These are phyloP conservation scores for Aquatica leii DNA, from an alignment of 2,888 invertebrate species.

Conservation along the genomic window DNA sequence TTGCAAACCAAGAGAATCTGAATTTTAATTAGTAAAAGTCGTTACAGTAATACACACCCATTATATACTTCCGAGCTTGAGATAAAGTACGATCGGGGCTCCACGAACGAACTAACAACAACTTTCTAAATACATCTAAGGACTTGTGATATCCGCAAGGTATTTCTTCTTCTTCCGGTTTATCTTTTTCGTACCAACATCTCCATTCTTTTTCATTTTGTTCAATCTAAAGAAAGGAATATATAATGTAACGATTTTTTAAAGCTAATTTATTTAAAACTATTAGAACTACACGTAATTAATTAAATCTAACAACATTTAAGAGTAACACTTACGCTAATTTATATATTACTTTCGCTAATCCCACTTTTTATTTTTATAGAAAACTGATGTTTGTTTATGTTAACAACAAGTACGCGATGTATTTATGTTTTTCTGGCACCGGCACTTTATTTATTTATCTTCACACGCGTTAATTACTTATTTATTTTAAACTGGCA, in stretches of 20 bases:
- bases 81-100: slow-evolving; percentile 94
- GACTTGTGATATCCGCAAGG: slow-evolving; percentile 89
- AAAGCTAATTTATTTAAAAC: no score
- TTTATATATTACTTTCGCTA: no score
- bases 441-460: no score
- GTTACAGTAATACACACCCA: slow-evolving; percentile 64
- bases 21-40: slow-evolving; percentile 24
- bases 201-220: slow-evolving; percentile 89
- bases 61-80: slow-evolving; percentile 90
- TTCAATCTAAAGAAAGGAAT: slow-evolving; percentile 80
- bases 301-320: no score
- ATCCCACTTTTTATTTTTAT: no score
- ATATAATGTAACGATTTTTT: slow-evolving; percentile 28
- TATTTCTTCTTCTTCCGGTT: slow-evolving; percentile 89
- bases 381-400: no score
- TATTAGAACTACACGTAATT: no score
- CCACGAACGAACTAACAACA: slow-evolving; percentile 90
- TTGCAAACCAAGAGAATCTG: slow-evolving; percentile 84
- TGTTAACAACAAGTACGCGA: no score
- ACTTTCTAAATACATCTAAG: slow-evolving; percentile 87
- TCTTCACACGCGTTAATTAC: no score
- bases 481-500: no score
- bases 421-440: no score
- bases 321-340: no score
- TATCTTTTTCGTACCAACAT: slow-evolving; percentile 90